Percentiles rank a stretch among this genome's conserved stretches.
Conservation (phyloP, 2,888 invertebrate species). For the Platycheirus rosarum region DNA sequence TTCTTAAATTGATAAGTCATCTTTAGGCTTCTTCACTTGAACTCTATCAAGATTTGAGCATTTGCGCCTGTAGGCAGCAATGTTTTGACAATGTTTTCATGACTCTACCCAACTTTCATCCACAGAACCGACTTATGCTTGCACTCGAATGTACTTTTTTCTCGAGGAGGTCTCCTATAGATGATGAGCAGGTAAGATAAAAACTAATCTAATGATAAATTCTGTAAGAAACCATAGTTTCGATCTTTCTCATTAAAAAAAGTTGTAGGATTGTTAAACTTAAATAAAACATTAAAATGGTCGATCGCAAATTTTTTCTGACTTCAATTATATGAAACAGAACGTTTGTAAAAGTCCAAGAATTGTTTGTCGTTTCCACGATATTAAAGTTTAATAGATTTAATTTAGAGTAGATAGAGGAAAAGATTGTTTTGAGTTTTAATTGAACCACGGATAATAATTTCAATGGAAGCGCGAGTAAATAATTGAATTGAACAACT, state of each 20-base stretch:
- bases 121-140: slow-evolving; percentile 70
- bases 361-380: no score
- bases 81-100: slow-evolving; percentile 60
- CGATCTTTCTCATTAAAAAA: background rate
- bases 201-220: slow-evolving; percentile 9
- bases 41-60: slow-evolving; percentile 3
- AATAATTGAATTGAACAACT: no score
- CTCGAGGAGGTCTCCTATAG: slow-evolving; percentile 65
- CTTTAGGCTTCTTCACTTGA: slow-evolving; percentile 13
- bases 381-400: no score
- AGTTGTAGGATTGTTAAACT: no score
- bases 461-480: no score
- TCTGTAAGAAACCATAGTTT: background rate
- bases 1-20: background rate
- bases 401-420: no score
- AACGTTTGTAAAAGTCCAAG: no score
- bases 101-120: slow-evolving; percentile 54
- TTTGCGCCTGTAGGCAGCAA: slow-evolving; percentile 17
- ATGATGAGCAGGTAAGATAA: slow-evolving; percentile 67
- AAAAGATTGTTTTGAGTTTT: no score
- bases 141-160: slow-evolving; percentile 67
- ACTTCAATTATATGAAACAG: no score
- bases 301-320: no score
- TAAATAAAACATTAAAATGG: no score
- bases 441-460: no score